Conservation (phyloP, 2,113 vertebrate genomes). For the Zosterops lateralis region DNA sequence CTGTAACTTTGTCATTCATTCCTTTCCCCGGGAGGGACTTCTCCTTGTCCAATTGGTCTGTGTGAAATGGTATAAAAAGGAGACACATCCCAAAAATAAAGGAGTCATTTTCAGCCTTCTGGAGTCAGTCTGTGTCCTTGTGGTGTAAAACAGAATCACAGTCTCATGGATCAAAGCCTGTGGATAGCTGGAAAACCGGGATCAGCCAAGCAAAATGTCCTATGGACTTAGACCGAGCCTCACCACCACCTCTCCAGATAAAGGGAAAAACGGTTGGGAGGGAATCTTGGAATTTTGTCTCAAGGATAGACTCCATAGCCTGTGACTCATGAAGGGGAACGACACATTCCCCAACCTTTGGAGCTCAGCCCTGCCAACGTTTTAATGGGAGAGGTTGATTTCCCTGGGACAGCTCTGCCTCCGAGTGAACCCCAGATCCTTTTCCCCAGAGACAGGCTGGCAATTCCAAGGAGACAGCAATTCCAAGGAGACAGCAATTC, state of each 20-base stretch:
- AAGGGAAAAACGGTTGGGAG: not conserved
- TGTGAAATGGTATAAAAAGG: too few relatives aligned
- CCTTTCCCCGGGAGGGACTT: too few relatives aligned
- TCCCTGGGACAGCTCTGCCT: not conserved
- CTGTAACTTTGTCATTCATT: too few relatives aligned
- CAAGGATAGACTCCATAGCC: not conserved
- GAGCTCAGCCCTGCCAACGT: not conserved
- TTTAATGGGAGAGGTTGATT: not conserved
- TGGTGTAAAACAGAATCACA: too few relatives aligned
- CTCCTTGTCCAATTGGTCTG: too few relatives aligned
- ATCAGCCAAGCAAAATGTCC: not conserved
- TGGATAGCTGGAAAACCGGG: rapidly evolving
- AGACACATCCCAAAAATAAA: too few relatives aligned
- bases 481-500: constrained; percentile 36
- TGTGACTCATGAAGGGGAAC: constrained; percentile 6
- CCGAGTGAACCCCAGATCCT: not conserved
- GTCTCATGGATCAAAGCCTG: not conserved
- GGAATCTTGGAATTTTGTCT: not conserved
- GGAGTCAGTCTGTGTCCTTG: too few relatives aligned
- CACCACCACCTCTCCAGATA: not conserved
- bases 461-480: not conserved
- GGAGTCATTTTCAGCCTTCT: too few relatives aligned
- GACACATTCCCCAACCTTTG: not conserved
- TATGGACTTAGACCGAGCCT: not conserved
- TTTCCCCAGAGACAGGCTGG: constrained; percentile 1